phyloP scores from a whole-genome alignment of 2,888 invertebrate species.

The Linyphia triangularis region DNA sequence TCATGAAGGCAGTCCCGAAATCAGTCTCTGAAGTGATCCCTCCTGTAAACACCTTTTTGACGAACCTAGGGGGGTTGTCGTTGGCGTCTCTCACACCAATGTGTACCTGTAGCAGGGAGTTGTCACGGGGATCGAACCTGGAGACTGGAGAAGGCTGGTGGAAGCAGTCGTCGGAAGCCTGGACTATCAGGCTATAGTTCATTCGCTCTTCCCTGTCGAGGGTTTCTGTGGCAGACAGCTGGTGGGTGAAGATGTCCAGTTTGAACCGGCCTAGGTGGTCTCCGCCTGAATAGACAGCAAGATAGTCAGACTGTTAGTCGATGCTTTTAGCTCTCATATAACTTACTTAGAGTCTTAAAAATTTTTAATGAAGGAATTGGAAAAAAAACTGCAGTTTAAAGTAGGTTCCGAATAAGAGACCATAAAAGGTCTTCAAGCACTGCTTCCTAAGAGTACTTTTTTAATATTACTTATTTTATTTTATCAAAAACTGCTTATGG shows the following conservation, averaged over 20 bases:
- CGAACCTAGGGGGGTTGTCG: slow-evolving; percentile 93
- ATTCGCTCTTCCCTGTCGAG: slow-evolving; percentile 88
- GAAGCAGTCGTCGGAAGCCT: slow-evolving; percentile 91
- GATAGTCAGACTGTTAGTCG: too few species aligned
- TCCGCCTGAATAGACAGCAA: slow-evolving; percentile 83
- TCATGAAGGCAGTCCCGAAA: slow-evolving; percentile 93
- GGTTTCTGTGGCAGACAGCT: slow-evolving; percentile 83
- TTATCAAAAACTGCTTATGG: too few species aligned
- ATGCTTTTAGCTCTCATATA: too few species aligned
- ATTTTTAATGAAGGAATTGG: too few species aligned
- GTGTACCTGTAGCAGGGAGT: slow-evolving; percentile 80
- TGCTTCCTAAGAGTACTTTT: too few species aligned
- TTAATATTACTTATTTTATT: too few species aligned
- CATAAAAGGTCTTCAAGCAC: too few species aligned
- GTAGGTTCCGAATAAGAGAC: too few species aligned
- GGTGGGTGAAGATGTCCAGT: slow-evolving; percentile 87
- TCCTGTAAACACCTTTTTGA: slow-evolving; percentile 89
- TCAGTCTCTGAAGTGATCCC: slow-evolving; percentile 96
- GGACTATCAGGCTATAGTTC: slow-evolving; percentile 86
- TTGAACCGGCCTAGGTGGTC: slow-evolving; percentile 87
- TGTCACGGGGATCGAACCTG: slow-evolving; percentile 82
- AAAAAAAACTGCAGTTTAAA: too few species aligned
- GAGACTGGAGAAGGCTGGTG: slow-evolving; percentile 83
- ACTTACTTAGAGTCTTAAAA: too few species aligned
- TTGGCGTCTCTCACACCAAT: slow-evolving; percentile 88